These are phyloP conservation scores for Brachionus sp. DNA, from an alignment of 1,140 invertebrate species.

Conservation along the genomic window DNA sequence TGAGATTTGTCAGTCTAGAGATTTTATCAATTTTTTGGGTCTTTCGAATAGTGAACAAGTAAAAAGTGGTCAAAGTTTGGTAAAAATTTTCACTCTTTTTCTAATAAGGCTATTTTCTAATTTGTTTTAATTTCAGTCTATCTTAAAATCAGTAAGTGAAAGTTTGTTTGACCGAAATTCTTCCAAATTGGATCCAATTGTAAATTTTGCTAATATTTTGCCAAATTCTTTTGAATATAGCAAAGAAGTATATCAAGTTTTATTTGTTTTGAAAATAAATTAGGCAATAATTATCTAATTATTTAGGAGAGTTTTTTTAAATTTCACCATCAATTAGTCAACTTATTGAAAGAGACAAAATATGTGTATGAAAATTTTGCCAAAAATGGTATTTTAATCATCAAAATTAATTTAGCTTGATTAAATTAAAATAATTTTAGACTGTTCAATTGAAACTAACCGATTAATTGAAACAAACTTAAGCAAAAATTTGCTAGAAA, in stretches of 20 bases:
- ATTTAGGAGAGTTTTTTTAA: background rate
- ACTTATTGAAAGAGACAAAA: background rate
- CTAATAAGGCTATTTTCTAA: background rate
- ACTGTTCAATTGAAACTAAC: background rate
- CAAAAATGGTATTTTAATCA: background rate
- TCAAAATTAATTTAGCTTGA: background rate
- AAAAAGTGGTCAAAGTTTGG: background rate
- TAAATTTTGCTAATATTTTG: slow-evolving; percentile 14
- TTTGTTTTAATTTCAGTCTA: background rate
- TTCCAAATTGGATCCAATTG: background rate
- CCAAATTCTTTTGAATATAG: slow-evolving; percentile 17
- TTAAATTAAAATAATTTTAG: background rate
- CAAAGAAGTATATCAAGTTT: background rate
- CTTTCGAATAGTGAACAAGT: background rate
- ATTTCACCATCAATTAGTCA: background rate
- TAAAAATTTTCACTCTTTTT: background rate
- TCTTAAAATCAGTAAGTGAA: background rate
- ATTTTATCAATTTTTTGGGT: slow-evolving; percentile 3
- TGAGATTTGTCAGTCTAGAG: slow-evolving; percentile 22
- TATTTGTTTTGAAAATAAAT: background rate
- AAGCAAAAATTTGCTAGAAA: slow-evolving; percentile 8
- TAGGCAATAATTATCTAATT: background rate
- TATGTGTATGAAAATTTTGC: background rate
- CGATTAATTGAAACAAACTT: background rate
- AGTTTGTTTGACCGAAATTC: background rate